Evolutionary conservation across 1,140 invertebrate species (phyloP).

Genomic region (Melipona quadrifasciata): DNA sequence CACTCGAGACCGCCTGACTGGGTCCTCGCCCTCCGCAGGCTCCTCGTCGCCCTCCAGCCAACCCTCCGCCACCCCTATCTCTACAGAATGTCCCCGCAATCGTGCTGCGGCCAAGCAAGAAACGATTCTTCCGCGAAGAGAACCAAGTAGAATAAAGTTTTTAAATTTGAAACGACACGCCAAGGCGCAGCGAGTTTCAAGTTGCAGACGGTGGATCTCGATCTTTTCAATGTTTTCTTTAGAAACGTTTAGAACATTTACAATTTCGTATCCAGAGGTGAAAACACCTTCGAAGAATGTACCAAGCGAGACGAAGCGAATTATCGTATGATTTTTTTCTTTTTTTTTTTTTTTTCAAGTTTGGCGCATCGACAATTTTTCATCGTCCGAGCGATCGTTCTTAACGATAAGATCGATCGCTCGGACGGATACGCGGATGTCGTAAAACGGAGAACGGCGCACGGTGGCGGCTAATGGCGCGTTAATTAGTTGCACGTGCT

Average conservation of each 20-base stretch:
- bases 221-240: too few relatives aligned
- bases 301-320: too few relatives aligned
- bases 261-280: too few relatives aligned
- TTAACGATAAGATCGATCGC: constrained; percentile 1
- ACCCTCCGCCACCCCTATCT: background rate
- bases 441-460: background rate
- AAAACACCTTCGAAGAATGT: too few relatives aligned
- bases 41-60: constrained; percentile 58
- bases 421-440: background rate
- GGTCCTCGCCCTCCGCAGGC: constrained; percentile 59
- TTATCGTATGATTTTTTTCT: too few relatives aligned
- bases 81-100: background rate
- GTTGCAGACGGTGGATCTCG: too few relatives aligned
- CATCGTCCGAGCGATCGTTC: background rate
- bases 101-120: background rate
- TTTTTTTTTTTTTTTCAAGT: too few relatives aligned
- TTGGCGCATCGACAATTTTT: too few relatives aligned
- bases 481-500: constrained; percentile 55
- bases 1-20: constrained; percentile 74
- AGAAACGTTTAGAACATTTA: too few relatives aligned
- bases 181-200: too few relatives aligned
- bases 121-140: background rate
- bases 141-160: too few relatives aligned
- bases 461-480: constrained; percentile 29
- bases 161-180: too few relatives aligned